These are phyloP conservation scores for Aix galericulata DNA, from an alignment of 2,113 vertebrate species.

Conservation along the genomic window DNA sequence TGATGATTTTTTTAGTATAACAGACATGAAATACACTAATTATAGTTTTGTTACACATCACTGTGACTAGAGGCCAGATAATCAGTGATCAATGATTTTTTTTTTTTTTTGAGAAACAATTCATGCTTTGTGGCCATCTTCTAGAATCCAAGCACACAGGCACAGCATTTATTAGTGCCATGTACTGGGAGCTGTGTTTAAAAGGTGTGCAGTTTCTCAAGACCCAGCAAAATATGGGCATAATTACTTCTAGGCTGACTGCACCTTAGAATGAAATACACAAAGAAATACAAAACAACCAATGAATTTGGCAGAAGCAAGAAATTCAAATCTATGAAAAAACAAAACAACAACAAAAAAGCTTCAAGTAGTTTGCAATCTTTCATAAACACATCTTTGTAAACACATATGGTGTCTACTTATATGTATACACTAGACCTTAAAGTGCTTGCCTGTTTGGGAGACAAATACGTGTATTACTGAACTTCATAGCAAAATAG, in stretches of 20 bases:
- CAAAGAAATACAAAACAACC: background rate
- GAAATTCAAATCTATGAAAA: fast-evolving
- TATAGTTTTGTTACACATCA: background rate
- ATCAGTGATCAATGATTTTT: background rate
- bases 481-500: background rate
- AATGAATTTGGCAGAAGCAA: background rate
- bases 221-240: background rate
- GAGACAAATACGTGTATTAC: background rate
- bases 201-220: background rate
- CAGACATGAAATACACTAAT: background rate
- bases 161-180: background rate
- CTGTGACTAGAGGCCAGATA: background rate
- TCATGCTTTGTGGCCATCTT: background rate
- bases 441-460: background rate
- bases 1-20: background rate
- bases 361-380: background rate
- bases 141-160: background rate
- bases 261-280: background rate
- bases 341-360: background rate
- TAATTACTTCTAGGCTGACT: background rate
- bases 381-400: background rate
- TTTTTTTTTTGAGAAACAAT: background rate
- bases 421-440: background rate
- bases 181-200: background rate
- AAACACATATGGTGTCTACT: background rate